Evolutionary conservation across 2,113 vertebrate species (phyloP), one percentile per base, ranked within the genome.

Genomic region (Paralichthys olivaceus): DNA sequence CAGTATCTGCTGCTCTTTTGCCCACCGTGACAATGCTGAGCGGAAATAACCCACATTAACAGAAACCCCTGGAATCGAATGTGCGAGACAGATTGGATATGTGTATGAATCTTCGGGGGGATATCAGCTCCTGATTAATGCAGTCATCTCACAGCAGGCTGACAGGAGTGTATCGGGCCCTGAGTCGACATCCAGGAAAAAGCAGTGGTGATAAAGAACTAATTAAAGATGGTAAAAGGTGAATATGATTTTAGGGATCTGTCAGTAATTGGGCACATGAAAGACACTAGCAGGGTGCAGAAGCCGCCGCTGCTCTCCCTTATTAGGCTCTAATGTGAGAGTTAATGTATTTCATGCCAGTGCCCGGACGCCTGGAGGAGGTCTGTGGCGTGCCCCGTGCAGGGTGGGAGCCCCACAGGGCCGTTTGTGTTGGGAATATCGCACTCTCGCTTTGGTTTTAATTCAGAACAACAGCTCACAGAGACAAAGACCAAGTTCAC

Each of bases 251-350:
- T 93, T 93, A 87, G 88, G 94, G 94, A 95, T 93, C 87, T 93
- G 93, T 91, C 92, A 93, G 94, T 98, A 96, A 98, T 96, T 96
- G 95, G 95, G 90, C 91, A 94, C 90, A 94, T 96, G 95, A 96
- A 96, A 97, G 95, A 94, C 93, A 89, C 86, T 90, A 85, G 93
- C 93, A 91, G 92, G 90, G 92, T 88, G 93, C 93, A 59, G 54
- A 93, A 88, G 91, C 84, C 89, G 81, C 91, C 58, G 88, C 90
- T 92, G 86, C 92, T 94, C 77, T 89, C 90, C 82, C 92, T 96
- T 94, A 97, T 96, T 97, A 97, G 87, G 67, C 69, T 91, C 87
- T 96, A 96, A 96, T 96, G 94, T 93, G 88, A 95, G 95, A 91
- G 94, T 93, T 95, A 93, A 92, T 80, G 78, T 95, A 94, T 96